Percentiles rank a stretch among this genome's conserved stretches.
phyloP scores from a whole-genome alignment of 2,113 vertebrate species.

The Chamaea fasciata region DNA sequence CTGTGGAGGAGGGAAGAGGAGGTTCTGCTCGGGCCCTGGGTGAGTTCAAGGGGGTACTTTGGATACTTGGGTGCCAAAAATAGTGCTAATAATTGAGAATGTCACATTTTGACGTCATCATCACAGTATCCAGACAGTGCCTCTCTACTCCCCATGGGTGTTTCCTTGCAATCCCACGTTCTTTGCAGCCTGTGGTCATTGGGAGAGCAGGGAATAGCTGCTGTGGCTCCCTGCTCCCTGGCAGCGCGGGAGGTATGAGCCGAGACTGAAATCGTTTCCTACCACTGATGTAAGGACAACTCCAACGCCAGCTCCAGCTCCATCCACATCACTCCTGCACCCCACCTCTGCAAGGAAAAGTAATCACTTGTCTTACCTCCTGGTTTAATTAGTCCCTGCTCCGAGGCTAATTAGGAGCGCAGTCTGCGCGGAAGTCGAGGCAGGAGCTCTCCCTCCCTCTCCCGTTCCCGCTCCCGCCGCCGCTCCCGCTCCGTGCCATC shows the following conservation, averaged over 20 bases:
- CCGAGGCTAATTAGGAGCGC: constrained; percentile 1
- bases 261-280: background rate
- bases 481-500: constrained; percentile 8
- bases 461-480: fast-evolving
- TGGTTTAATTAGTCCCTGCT: background rate
- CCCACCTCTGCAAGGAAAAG: background rate
- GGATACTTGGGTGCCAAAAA: background rate
- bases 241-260: background rate
- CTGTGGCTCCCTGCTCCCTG: background rate
- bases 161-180: background rate
- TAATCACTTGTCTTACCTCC: background rate
- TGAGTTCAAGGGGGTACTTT: background rate
- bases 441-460: background rate
- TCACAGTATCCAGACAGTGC: background rate
- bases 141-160: background rate
- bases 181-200: background rate
- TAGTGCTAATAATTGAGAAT: background rate
- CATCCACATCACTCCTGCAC: background rate
- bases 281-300: fast-evolving
- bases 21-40: background rate
- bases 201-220: background rate
- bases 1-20: background rate
- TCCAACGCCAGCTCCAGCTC: background rate
- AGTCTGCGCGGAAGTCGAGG: background rate
- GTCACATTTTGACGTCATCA: background rate